Percentiles rank a stretch among this genome's conserved stretches.
Conservation (phyloP, 1,140 invertebrate genomes). For the Ceratina calcarata region DNA sequence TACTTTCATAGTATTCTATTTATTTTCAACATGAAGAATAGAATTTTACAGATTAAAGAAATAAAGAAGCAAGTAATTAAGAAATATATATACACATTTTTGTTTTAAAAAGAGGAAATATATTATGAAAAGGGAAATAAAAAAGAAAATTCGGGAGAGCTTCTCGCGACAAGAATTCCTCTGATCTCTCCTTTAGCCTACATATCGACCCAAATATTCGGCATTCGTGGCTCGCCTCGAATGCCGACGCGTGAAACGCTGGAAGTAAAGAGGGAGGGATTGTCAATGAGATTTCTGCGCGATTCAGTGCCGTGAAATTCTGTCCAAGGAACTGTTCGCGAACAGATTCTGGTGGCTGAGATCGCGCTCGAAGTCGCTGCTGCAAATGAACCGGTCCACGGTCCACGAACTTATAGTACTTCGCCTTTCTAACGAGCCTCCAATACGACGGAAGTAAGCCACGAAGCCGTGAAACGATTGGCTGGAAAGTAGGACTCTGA, state of each 20-base stretch:
- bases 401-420: slow-evolving; percentile 68
- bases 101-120: neutral
- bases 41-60: neutral
- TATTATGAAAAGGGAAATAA: no score
- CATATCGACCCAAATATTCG: neutral
- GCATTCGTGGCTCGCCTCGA: neutral
- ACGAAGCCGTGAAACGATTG: slow-evolving; percentile 59
- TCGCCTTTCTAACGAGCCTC: slow-evolving; percentile 61
- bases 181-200: slow-evolving; percentile 16
- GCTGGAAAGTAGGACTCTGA: slow-evolving; percentile 63
- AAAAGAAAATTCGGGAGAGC: slow-evolving; percentile 1
- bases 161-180: neutral
- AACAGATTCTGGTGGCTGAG: neutral
- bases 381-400: slow-evolving; percentile 39
- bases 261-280: neutral
- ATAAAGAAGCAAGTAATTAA: neutral
- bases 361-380: neutral
- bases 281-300: neutral
- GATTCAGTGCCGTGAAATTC: neutral
- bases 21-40: neutral
- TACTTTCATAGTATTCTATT: neutral
- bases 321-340: neutral
- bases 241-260: neutral
- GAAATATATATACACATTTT: neutral
- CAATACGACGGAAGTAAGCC: slow-evolving; percentile 70